Base-by-base conservation (phyloP, 2,888 invertebrate genomes). In the Drosophila gaucha region DNA sequence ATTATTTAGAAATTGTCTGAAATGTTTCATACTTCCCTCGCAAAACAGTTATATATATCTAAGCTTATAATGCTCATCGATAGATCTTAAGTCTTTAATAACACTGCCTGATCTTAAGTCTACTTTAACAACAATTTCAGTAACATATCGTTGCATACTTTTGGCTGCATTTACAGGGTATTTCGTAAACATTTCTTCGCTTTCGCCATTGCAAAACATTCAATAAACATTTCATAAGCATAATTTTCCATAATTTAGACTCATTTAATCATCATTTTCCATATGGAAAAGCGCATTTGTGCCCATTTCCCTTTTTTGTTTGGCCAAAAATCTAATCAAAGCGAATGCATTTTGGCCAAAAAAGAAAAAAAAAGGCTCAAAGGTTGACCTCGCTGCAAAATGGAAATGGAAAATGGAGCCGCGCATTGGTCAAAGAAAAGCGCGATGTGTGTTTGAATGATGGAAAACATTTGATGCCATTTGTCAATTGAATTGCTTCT, bases 281-380 rank as follows among this genome's bases (percentile, higher is more conserved):
- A 51, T 57, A 41, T 60, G 18, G 35, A 49, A 46, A 18, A 18
- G 16, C 31, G 22, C 16, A n/a, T 54, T 41, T 20, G 16, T 24
- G 33, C 24, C 14, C 24, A 24, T 9, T 10, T 43, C 35, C 14
- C 8, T 12, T 12, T 24, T 36, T 6, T 31, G 26, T 47, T 56
- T 30, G 14, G 14, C 39, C 56, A 44, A 54, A 67, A 79, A 87
- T 44, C 80, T 84, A 84, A 84, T 84, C 84, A 84, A 85, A 69
- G 60, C 66, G 78, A 82, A 86, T 82, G 86, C 64, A 78, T 74
- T 50, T 52, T 50, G 66, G 46, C 43, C 50, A 41, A 44, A 41
- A 64, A 44, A 43, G 26, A 16, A 46, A 22, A 18, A 12, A 26
- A 12, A 14, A 16, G 12, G 26, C 66, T 58, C 57, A 66, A 78